phyloP scores from a whole-genome alignment of 2,113 vertebrate species.

The Podocnemis expansa region DNA sequence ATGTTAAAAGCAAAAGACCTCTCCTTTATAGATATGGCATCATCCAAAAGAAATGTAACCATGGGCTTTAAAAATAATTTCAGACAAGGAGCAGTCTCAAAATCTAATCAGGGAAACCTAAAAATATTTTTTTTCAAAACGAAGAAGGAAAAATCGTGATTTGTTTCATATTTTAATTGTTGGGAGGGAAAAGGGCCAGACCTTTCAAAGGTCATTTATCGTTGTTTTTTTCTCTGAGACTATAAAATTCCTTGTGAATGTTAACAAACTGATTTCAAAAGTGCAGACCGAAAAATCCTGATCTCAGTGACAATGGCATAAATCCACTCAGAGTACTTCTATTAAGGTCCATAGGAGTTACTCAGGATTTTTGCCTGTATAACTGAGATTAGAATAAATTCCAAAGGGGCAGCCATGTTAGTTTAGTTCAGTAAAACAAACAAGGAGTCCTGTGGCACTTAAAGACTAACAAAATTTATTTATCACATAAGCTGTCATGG shows the following conservation, averaged over 20 bases:
- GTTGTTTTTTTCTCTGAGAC: constrained; percentile 12
- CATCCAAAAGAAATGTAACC: constrained; percentile 62
- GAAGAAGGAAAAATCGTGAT: accelerated
- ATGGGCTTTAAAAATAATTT: constrained; percentile 58
- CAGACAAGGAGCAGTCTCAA: constrained; percentile 60
- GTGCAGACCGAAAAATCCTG: not conserved
- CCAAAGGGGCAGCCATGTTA: too few species aligned
- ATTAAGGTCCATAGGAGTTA: not conserved
- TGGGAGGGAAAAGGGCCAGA: not conserved
- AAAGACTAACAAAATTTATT: too few species aligned
- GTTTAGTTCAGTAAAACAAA: too few species aligned
- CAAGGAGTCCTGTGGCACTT: too few species aligned
- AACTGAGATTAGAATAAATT: constrained; percentile 7
- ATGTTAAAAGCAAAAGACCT: not conserved
- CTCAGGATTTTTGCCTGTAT: constrained; percentile 1
- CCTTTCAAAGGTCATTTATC: not conserved
- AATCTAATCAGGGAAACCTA: accelerated
- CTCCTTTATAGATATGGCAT: constrained; percentile 27
- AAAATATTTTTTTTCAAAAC: not conserved
- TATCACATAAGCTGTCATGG: too few species aligned
- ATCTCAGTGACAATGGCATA: not conserved
- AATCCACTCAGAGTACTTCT: not conserved
- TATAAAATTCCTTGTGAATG: not conserved
- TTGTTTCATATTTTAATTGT: not conserved
- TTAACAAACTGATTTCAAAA: not conserved